Conservation (phyloP, 2,888 invertebrate genomes). For the Chrysopilus asiliformis region DNA sequence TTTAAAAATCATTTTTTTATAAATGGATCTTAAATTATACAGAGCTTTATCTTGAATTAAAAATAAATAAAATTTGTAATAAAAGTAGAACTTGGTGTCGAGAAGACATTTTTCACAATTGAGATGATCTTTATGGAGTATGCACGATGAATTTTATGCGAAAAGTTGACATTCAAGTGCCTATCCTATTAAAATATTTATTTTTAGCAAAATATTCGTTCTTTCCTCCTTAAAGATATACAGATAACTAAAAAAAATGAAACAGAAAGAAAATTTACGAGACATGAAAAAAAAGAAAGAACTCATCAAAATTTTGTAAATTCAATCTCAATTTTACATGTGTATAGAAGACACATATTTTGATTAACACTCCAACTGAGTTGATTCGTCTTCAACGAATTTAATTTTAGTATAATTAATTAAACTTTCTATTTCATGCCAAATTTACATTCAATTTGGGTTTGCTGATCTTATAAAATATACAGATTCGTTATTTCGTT, state of each 20-base stretch:
- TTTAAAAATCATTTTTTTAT: no score
- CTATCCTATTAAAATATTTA: constrained; percentile 11
- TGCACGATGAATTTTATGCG: constrained; percentile 12
- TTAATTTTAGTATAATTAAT: constrained; percentile 20
- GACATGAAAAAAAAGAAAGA: background rate
- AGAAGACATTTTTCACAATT: no score
- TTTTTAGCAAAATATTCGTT: constrained; percentile 8
- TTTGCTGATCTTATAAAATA: constrained; percentile 19
- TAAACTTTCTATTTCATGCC: constrained; percentile 31
- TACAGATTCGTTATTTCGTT: no score
- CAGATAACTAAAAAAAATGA: background rate
- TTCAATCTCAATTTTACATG: no score
- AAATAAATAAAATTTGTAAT: no score
- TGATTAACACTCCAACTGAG: constrained; percentile 2
- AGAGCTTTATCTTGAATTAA: no score
- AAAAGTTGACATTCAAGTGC: constrained; percentile 12
- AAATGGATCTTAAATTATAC: no score
- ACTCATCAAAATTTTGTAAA: background rate
- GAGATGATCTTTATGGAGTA: constrained; percentile 9
- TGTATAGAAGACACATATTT: background rate
- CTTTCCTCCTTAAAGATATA: constrained; percentile 5
- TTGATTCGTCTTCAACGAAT: constrained; percentile 8
- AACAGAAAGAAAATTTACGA: background rate
- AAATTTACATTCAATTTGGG: constrained; percentile 32
- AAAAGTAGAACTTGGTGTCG: no score